Base-by-base conservation (phyloP, 2,113 vertebrate genomes). In the Solea solea region DNA sequence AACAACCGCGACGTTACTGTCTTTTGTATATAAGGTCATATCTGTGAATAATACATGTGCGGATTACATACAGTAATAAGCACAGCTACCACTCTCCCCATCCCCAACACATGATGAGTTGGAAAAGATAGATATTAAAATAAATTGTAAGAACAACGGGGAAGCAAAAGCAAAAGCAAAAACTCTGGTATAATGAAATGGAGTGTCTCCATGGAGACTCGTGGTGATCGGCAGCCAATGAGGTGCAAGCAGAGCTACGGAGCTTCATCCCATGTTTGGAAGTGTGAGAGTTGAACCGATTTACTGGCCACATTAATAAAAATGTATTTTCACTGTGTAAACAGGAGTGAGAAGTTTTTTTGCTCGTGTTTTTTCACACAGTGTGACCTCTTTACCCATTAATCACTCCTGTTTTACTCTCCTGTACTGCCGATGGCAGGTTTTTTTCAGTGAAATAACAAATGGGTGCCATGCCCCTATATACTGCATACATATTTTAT, bases 121-220 rank as follows among this genome's bases (percentile, higher is more conserved):
- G 56, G 39, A 57, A 44, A 58, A 74, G 52, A 12, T 3, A 64
- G 58, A 64, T 80, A 80, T 69, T 78, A 46, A 27, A 68, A 39
- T 25, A 66, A 83, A 74, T 2, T 4, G 8, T 45, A 34, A 57
- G 40, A 67, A 70, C 54, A 69, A 59, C 76, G 14, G 14, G 58
- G 73, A 62, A 83, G 42, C 67, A 82, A 85, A 55, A 59, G 55
- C 57, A 60, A 72, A 67, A 63, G 51, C 55, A 64, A 80, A 68
- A 80, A 68, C 40, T 5, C 10, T 7, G 46, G 16, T 28, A 27
- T 82, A 76, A 86, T 69, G 42, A 56, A 70, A 72, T 71, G 16
- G 48, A 69, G 41, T 7, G 71, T 86, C 39, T 82, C 69, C 63
- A 80, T 67, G 41, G 70, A 75, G 69, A 75, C 59, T 2, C 8